These are phyloP conservation scores for Lethocerus indicus DNA, from an alignment of 1,140 invertebrate species.

Conservation along the genomic window DNA sequence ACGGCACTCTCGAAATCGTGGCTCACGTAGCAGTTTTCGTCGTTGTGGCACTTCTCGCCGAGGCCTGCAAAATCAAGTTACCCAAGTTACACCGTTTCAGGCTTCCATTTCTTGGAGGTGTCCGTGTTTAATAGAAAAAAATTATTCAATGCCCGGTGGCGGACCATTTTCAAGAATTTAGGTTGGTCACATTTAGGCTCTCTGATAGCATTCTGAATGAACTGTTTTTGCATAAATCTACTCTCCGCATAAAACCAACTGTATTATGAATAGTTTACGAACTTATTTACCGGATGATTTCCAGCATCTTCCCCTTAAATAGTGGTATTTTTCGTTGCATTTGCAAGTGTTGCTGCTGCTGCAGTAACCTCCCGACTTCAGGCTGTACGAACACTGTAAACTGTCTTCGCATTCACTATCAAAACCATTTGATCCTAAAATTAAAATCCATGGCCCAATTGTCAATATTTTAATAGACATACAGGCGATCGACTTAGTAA, in stretches of 20 bases:
- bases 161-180: background rate
- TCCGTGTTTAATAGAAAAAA: background rate
- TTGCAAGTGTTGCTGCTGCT: slow-evolving; percentile 14
- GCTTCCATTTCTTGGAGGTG: background rate
- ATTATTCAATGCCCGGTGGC: background rate
- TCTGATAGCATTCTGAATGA: background rate
- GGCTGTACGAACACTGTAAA: slow-evolving; percentile 18
- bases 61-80: slow-evolving; percentile 13
- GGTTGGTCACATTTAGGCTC: background rate
- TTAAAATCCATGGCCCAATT: too few relatives aligned
- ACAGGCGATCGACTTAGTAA: too few relatives aligned
- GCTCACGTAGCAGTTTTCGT: slow-evolving; percentile 21
- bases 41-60: slow-evolving; percentile 12
- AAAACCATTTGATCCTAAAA: slow-evolving; percentile 12
- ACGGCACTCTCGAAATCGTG: slow-evolving; percentile 17
- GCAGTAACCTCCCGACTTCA: slow-evolving; percentile 17
- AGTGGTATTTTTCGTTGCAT: slow-evolving; percentile 19
- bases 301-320: slow-evolving; percentile 20
- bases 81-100: background rate
- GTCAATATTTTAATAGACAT: too few relatives aligned
- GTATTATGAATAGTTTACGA: background rate
- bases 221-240: background rate
- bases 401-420: slow-evolving; percentile 19
- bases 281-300: slow-evolving; percentile 15
- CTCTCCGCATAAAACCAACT: background rate